phyloP scores from a whole-genome alignment of 2,888 invertebrate genomes.

The Chymomyza procnemis region DNA sequence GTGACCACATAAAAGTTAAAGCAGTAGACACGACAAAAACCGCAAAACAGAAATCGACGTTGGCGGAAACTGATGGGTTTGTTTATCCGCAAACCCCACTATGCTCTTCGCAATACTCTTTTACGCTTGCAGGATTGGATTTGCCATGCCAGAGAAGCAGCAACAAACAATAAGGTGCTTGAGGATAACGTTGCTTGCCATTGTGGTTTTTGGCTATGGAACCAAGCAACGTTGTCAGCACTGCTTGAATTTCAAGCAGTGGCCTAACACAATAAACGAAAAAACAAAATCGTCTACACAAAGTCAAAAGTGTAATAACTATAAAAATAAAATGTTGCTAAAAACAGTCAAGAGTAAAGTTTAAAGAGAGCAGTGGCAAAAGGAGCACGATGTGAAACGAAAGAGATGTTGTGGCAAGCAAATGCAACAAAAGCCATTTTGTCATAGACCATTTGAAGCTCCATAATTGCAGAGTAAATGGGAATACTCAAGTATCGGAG shows the following conservation, averaged over 20 bases:
- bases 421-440: constrained; percentile 54
- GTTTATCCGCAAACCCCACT: not conserved
- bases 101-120: not conserved
- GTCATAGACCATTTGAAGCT: constrained; percentile 36
- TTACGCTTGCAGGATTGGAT: not conserved
- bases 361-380: not conserved
- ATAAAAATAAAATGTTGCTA: constrained; percentile 58
- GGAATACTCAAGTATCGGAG: too few species aligned
- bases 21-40: constrained; percentile 28
- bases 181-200: not conserved
- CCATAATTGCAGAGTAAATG: too few species aligned
- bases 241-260: constrained; percentile 53
- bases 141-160: not conserved
- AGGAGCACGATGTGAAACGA: constrained; percentile 9
- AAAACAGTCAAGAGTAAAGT: constrained; percentile 31
- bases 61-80: not conserved
- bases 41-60: constrained; percentile 28
- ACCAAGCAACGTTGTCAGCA: not conserved
- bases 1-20: constrained; percentile 66
- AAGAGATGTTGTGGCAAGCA: not conserved
- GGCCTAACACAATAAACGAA: constrained; percentile 61
- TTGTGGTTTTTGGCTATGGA: not conserved
- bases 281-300: constrained; percentile 29
- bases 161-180: not conserved
- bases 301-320: constrained; percentile 65